Conservation (phyloP, 2,113 vertebrate genomes). For the Raja brachyura region DNA sequence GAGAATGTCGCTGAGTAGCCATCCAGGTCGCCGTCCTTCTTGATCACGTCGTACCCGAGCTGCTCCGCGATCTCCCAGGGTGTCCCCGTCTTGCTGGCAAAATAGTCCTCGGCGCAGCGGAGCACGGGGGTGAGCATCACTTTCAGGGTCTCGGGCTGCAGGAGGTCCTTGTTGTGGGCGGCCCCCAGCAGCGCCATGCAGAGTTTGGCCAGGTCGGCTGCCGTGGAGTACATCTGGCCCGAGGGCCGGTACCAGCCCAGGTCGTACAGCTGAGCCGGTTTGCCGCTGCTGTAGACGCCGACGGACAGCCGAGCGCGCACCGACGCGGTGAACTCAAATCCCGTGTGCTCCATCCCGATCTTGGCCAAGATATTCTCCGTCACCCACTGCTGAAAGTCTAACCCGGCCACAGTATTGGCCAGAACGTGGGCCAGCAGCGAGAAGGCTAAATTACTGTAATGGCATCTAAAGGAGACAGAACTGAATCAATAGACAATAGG, state of each 20-base stretch:
- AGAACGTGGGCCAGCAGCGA: conserved; percentile 76
- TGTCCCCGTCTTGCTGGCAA: conserved; percentile 75
- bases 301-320: conserved; percentile 66
- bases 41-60: conserved; percentile 68
- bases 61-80: conserved; percentile 84
- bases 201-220: conserved; percentile 79
- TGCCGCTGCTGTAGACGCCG: conserved; percentile 70
- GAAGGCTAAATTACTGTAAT: conserved; percentile 88
- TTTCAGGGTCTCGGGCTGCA: conserved; percentile 68
- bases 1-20: conserved; percentile 79
- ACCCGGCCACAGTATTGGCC: conserved; percentile 57
- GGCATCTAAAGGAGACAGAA: conserved; percentile 62
- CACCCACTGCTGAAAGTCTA: conserved; percentile 78
- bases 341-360: conserved; percentile 76
- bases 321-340: conserved; percentile 63
- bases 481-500: too few relatives aligned
- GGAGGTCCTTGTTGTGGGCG: conserved; percentile 54
- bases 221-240: conserved; percentile 84
- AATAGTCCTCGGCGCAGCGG: conserved; percentile 69
- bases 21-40: conserved; percentile 82
- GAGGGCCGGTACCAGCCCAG: conserved; percentile 86
- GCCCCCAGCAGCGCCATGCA: conserved; percentile 68
- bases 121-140: conserved; percentile 71
- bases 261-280: conserved; percentile 72
- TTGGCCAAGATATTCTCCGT: conserved; percentile 67